Base-by-base conservation (phyloP, 2,113 vertebrate species). In the Archilochus colubris region DNA sequence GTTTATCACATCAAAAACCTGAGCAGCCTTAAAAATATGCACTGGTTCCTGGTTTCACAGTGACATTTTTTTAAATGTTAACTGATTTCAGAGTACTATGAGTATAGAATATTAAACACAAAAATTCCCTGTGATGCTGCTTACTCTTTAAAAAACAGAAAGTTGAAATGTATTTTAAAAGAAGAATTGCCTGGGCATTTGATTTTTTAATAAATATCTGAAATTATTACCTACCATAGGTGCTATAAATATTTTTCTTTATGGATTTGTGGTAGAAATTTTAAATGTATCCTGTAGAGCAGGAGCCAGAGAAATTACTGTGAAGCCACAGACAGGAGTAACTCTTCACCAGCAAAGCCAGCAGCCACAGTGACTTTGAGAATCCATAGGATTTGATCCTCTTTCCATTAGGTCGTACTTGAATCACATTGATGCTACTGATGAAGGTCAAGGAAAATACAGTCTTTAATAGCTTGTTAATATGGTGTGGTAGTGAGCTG, bases 261-360 rank as follows among this genome's bases (percentile, higher is more conserved):
- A 94, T 96, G 75, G 89, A 91, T 93, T 95, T 89, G 95, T 91
- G 91, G 94, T 82, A 74, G 43, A 73, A 66, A 51, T 94, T 94
- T 93, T 63, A 87, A 94, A 87, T 67, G 63, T 31, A 92, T 94
- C 82, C 87, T 89, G 81, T 90, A 83, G 53, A 82, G 11, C 48
- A 73, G 84, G 59, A 93, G 76, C 46, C 88, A 91, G 88, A 90
- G 91, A 93, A 95, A 94, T 2, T 0, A 73, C 88, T 74, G 2
- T 23, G 51, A 90, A 83, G 46, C 43, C 85, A 80, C 40, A 88
- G 79, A 62, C 4, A 54, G n/a, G 58, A 93, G 80, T 84, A 95
- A 96, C 64, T 93, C 57, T 84, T 81, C 44, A 63, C 48, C 30
- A 86, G 38, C 44, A 80, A 83, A 89, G 27, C 61, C 38, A 82